phyloP scores from a whole-genome alignment of 2,113 vertebrate species.

The Cnemophilus loriae region DNA sequence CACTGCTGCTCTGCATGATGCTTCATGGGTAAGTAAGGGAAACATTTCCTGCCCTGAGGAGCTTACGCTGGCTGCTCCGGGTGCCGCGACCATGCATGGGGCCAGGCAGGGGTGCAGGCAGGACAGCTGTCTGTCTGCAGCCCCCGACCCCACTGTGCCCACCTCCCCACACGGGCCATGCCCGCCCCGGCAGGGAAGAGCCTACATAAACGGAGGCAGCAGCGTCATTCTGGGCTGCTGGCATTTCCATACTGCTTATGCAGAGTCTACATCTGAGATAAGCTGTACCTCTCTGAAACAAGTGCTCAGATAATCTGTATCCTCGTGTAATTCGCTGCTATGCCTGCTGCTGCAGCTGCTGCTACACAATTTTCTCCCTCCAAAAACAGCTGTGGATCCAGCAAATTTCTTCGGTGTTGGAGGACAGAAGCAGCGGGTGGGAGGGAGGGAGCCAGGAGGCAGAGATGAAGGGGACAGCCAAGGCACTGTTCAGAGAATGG shows the following conservation, averaged over 20 bases:
- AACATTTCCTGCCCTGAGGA: not conserved
- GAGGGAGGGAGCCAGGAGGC: not conserved
- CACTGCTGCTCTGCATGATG: not conserved
- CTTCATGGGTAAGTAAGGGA: conserved; percentile 13
- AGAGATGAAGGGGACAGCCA: not conserved
- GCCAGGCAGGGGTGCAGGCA: not conserved
- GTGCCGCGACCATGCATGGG: rapidly evolving
- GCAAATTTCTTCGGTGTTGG: not conserved
- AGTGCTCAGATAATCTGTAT: not conserved
- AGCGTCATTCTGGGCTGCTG: not conserved
- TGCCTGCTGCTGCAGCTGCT: not conserved
- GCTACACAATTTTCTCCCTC: not conserved
- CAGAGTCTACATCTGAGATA: not conserved
- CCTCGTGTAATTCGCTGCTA: not conserved
- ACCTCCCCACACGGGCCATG: not conserved
- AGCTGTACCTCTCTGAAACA: not conserved
- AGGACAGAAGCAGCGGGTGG: not conserved
- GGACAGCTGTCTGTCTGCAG: not conserved
- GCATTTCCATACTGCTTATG: not conserved
- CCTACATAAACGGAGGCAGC: not conserved
- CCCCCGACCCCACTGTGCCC: not conserved
- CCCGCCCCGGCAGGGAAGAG: rapidly evolving
- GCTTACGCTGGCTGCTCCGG: not conserved
- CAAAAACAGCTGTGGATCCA: not conserved
- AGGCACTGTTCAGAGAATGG: not conserved